These are phyloP conservation scores for Pachyuromys duprasi DNA, from an alignment of 2,797 vertebrate genomes.

Conservation along the genomic window DNA sequence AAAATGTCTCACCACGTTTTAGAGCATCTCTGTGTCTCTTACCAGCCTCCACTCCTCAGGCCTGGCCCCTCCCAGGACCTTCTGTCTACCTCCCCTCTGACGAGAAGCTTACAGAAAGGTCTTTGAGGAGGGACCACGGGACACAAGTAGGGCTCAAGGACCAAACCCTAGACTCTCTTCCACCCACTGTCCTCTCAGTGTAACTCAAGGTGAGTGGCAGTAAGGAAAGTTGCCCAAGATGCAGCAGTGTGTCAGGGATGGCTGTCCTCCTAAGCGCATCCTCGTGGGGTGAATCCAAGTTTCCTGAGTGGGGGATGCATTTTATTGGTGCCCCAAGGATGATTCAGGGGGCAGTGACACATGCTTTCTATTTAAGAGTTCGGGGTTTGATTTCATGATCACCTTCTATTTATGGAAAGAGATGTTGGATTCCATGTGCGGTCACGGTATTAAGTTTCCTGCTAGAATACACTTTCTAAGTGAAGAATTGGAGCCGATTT, in stretches of 20 bases:
- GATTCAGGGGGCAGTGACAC: not conserved
- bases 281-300: not conserved
- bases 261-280: not conserved
- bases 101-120: not conserved
- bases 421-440: not conserved
- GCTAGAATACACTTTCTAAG: constrained; percentile 51
- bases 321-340: not conserved
- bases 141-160: not conserved
- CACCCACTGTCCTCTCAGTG: not conserved
- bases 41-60: not conserved
- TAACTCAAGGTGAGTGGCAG: not conserved
- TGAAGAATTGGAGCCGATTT: constrained; percentile 27
- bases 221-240: not conserved
- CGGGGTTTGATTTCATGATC: constrained; percentile 37
- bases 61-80: not conserved
- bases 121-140: not conserved
- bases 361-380: constrained; percentile 43
- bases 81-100: not conserved
- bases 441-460: constrained; percentile 41
- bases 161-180: not conserved
- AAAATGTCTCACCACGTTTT: not conserved
- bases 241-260: not conserved
- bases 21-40: not conserved
- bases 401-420: constrained; percentile 53
- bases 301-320: not conserved